phyloP scores from a whole-genome alignment of 2,113 vertebrate species.

The Cyphomyrus discorhynchus region DNA sequence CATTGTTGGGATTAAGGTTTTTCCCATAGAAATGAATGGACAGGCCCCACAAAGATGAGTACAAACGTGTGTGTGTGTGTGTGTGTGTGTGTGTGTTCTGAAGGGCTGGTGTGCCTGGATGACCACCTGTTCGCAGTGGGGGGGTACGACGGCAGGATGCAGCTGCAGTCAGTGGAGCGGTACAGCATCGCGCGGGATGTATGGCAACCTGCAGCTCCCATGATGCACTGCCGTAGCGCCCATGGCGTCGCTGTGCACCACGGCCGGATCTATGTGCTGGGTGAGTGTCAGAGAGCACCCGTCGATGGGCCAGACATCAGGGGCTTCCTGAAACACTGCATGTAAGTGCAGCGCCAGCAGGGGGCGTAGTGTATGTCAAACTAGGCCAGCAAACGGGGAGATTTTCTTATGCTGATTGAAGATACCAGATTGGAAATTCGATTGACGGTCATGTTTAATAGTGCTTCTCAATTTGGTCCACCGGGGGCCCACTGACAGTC shows the following conservation, averaged over 20 bases:
- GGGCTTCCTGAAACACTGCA: not conserved
- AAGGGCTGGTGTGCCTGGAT: slow-evolving; percentile 62
- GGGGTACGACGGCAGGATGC: slow-evolving; percentile 61
- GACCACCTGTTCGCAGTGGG: slow-evolving; percentile 62
- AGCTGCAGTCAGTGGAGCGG: slow-evolving; percentile 60
- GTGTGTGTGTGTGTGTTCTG: not conserved
- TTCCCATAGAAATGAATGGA: not conserved
- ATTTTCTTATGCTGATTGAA: not conserved
- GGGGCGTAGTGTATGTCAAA: not conserved
- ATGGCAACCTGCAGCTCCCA: slow-evolving; percentile 62
- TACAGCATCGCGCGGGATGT: slow-evolving; percentile 55
- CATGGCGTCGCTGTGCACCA: slow-evolving; percentile 59
- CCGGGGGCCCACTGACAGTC: not conserved
- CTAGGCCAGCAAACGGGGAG: not conserved
- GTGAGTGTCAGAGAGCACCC: slow-evolving; percentile 44
- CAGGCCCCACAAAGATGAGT: not conserved
- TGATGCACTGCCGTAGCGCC: slow-evolving; percentile 64
- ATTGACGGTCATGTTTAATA: not conserved
- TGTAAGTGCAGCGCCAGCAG: not conserved
- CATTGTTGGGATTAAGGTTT: not conserved
- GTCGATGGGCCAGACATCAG: not conserved
- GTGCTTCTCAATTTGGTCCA: not conserved
- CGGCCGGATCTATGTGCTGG: slow-evolving; percentile 59
- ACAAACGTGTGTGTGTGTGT: not conserved
- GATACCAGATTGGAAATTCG: not conserved